Conservation (phyloP, 2,888 invertebrate species). For the Lepidocyrtoides sp. region DNA sequence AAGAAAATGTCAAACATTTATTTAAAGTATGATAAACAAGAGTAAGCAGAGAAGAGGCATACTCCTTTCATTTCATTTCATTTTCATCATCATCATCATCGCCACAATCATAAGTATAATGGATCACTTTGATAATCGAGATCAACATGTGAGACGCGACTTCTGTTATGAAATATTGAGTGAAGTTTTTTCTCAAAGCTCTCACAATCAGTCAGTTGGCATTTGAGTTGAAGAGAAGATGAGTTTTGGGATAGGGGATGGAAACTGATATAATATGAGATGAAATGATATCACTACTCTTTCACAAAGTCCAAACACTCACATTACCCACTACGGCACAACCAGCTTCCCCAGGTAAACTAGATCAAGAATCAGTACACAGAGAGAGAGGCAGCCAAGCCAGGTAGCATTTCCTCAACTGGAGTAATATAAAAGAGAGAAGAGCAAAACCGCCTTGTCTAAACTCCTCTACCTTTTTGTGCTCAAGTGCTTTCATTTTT, state of each 20-base stretch:
- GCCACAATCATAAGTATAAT: slow-evolving; percentile 60
- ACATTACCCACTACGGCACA: slow-evolving; percentile 41
- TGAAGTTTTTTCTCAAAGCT: slow-evolving; percentile 59
- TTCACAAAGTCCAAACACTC: slow-evolving; percentile 36
- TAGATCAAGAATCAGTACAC: slow-evolving; percentile 60
- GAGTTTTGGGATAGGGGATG: slow-evolving; percentile 64
- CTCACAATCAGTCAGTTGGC: slow-evolving; percentile 57
- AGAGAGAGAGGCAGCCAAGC: slow-evolving; percentile 55
- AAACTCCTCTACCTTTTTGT: slow-evolving; percentile 41
- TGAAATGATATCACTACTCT: slow-evolving; percentile 57
- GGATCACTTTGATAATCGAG: slow-evolving; percentile 76
- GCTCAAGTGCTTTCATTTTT: slow-evolving; percentile 70
- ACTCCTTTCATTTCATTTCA: slow-evolving; percentile 72
- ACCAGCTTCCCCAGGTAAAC: slow-evolving; percentile 48
- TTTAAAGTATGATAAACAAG: slow-evolving; percentile 62
- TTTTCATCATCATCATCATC: slow-evolving; percentile 53
- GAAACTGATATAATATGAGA: slow-evolving; percentile 62
- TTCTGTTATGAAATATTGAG: slow-evolving; percentile 76
- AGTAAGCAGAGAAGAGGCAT: slow-evolving; percentile 49
- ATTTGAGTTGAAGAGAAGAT: slow-evolving; percentile 49
- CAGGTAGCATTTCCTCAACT: slow-evolving; percentile 64
- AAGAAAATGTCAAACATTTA: slow-evolving; percentile 74
- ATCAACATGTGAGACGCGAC: slow-evolving; percentile 69
- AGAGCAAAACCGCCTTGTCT: slow-evolving; percentile 59
- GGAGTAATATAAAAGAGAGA: slow-evolving; percentile 39